These are phyloP conservation scores for Manduca sexta DNA, from an alignment of 1,140 invertebrate genomes.

Conservation along the genomic window DNA sequence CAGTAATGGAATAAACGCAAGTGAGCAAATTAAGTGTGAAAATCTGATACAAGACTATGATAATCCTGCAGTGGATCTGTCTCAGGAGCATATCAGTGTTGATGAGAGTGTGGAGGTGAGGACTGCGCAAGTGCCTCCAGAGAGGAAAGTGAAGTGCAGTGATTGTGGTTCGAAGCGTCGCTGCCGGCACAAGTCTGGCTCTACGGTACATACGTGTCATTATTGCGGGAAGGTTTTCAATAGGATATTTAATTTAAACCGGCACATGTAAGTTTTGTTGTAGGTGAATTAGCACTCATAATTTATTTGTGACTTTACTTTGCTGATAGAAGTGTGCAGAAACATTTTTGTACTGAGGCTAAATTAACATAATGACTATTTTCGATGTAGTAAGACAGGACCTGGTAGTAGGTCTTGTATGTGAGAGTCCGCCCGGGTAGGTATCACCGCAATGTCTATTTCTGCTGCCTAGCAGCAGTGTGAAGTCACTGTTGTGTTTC, in stretches of 20 bases:
- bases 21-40: not conserved
- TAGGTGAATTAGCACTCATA: too few relatives aligned
- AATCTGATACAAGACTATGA: not conserved
- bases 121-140: not conserved
- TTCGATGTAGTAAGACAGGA: too few relatives aligned
- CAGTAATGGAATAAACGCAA: not conserved
- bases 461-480: too few relatives aligned
- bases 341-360: too few relatives aligned
- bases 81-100: not conserved
- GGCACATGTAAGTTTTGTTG: conserved; percentile 36
- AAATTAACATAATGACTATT: too few relatives aligned
- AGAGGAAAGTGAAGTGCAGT: not conserved
- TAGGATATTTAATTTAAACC: conserved; percentile 34
- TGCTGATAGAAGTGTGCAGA: too few relatives aligned
- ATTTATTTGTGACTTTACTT: too few relatives aligned
- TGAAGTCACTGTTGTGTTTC: too few relatives aligned
- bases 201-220: conserved; percentile 17
- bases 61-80: too few relatives aligned
- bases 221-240: conserved; percentile 30
- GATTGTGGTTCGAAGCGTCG: conserved; percentile 22
- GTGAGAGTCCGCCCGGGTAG: too few relatives aligned
- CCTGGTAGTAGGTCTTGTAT: too few relatives aligned
- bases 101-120: not conserved
- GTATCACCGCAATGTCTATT: too few relatives aligned
- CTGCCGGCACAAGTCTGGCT: conserved; percentile 17